A percentile compares a stretch with the other conserved stretches of the same genome.
Evolutionary conservation across 2,888 invertebrate genomes (phyloP).

Genomic region (Cerastis leucographa): DNA sequence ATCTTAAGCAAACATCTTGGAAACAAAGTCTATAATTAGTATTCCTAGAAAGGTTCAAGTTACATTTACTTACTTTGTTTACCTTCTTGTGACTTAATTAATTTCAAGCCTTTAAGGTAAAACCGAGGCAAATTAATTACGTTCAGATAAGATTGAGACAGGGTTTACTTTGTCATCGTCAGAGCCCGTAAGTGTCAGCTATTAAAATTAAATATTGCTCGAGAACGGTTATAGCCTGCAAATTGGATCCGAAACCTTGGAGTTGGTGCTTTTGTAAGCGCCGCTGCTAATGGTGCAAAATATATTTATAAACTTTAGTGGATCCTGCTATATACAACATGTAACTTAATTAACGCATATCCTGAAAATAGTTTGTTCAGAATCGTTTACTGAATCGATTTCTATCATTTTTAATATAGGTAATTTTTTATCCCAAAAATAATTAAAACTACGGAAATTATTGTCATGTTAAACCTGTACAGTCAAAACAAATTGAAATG

Average conservation of each 20-base stretch:
- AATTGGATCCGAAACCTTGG: constrained; percentile 48
- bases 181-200: constrained; percentile 36
- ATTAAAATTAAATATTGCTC: constrained; percentile 52
- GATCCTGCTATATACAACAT: too few species aligned
- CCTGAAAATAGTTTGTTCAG: too few species aligned
- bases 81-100: constrained; percentile 55
- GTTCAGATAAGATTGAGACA: constrained; percentile 45
- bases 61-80: constrained; percentile 53
- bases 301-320: constrained; percentile 4
- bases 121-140: constrained; percentile 46
- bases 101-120: constrained; percentile 43
- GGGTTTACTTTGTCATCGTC: constrained; percentile 52
- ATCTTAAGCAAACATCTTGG: constrained; percentile 61
- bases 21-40: constrained; percentile 50
- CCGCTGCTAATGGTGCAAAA: constrained; percentile 20
- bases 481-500: too few species aligned
- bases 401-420: too few species aligned
- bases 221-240: constrained; percentile 32
- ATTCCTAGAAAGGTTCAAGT: constrained; percentile 51
- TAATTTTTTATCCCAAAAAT: too few species aligned
- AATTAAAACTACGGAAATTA: too few species aligned
- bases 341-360: too few species aligned
- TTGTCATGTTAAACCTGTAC: too few species aligned
- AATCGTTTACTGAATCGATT: too few species aligned
- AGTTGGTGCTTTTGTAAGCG: constrained; percentile 7